Base-by-base conservation (phyloP, 2,113 vertebrate genomes). In the Rhynchomys soricoides region DNA sequence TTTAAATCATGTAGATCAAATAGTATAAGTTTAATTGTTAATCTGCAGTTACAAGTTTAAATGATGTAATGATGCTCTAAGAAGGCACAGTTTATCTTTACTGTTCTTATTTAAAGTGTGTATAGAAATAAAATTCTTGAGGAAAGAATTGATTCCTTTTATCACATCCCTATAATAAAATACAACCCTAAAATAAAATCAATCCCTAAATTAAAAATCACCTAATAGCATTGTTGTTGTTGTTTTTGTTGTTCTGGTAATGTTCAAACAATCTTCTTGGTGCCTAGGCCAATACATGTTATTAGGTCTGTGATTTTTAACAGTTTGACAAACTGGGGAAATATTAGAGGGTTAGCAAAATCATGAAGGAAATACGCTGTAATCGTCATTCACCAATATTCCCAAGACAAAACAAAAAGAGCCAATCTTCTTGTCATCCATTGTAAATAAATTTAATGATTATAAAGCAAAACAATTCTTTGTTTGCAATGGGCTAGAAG, bases 401-500 rank as follows among this genome's bases (percentile, higher is more conserved):
- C 82, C 45, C 59, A 95, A 96, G 78, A 94, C 40, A 17, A 0
- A 81, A 4, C 34, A 96, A 87, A 96, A 88, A 59, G 86, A 93
- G 24, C 21, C 34, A 92, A 48, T 83, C 94, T 96, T 95, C n/a
- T 48, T 59, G 86, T 89, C n/a, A 74, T 93, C 31, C 13, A 22
- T 17, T 86, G 43, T 50, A 98, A 45, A 95, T 96, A 98, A 96
- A 91, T 85, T 31, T 95, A 91, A 11, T 95, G 97, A 62, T 90
- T 95, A 94, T 7, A 89, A 97, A 97, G 85, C 91, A 97, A 97
- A 97, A 82, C 73, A 74, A 34, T 96, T 81, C 79, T 95, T n/a
- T 89, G 82, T 26, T 95, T 86, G 91, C 96, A 97, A 98, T 96
- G 91, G 98, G 62, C n/a, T 97, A 96, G 97, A 97, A 98, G 93